phyloP scores from a whole-genome alignment of 2,113 vertebrate species.

The Ceyx cyanopectus region DNA sequence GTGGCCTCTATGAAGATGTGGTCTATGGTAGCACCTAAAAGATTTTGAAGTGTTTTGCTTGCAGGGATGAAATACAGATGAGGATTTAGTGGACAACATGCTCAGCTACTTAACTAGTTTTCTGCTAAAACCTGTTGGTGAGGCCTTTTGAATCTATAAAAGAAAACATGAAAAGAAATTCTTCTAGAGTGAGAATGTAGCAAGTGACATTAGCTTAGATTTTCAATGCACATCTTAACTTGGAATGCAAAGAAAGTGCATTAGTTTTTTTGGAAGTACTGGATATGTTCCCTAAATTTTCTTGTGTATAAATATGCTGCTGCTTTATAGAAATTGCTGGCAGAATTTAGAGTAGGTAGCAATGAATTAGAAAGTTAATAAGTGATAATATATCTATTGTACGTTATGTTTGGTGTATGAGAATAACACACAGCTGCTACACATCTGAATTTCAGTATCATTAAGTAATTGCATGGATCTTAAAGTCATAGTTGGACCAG shows the following conservation, averaged over 20 bases:
- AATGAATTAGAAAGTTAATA: not conserved
- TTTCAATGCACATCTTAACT: not conserved
- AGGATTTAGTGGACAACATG: not conserved
- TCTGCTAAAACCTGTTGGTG: not conserved
- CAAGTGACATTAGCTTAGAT: not conserved
- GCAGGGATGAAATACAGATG: not conserved
- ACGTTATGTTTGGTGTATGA: not conserved
- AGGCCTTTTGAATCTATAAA: not conserved
- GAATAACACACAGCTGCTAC: not conserved
- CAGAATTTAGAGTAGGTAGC: not conserved
- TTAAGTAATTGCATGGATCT: not conserved
- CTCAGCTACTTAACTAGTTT: not conserved
- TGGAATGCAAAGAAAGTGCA: not conserved
- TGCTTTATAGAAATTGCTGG: not conserved
- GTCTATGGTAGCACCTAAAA: not conserved
- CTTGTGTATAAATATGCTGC: not conserved
- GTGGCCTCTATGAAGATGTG: fast-evolving
- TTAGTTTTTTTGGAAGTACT: not conserved
- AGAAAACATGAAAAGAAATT: not conserved
- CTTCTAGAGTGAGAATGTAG: not conserved
- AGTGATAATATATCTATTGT: not conserved
- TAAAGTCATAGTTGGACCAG: not conserved
- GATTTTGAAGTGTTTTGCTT: not conserved
- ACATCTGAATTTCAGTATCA: not conserved
- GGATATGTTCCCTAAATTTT: not conserved